Percentiles rank a stretch among this genome's conserved stretches.
phyloP scores from a whole-genome alignment of 2,797 vertebrate species.

The Sebastes dallii region DNA sequence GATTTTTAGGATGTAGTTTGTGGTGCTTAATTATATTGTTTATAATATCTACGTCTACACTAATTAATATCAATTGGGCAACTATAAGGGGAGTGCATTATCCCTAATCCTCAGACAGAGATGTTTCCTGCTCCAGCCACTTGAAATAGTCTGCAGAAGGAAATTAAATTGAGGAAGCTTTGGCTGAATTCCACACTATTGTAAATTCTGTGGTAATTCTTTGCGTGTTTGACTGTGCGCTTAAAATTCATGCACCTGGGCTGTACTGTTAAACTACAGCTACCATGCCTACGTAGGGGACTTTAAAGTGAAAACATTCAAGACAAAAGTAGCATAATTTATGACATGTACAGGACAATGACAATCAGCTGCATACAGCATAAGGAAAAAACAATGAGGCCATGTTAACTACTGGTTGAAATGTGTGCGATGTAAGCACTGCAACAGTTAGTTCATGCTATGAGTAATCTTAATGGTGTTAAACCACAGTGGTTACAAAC shows the following conservation, averaged over 20 bases:
- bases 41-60: not conserved
- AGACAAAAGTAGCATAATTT: not conserved
- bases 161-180: not conserved
- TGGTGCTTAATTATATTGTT: not conserved
- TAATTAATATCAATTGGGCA: not conserved
- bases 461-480: not conserved
- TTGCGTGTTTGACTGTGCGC: not conserved
- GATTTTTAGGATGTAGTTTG: not conserved
- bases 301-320: not conserved
- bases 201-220: not conserved
- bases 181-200: not conserved
- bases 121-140: not conserved
- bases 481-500: not conserved
- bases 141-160: not conserved
- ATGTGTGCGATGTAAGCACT: not conserved
- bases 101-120: not conserved
- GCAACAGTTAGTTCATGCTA: not conserved
- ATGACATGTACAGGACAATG: not conserved
- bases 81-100: not conserved
- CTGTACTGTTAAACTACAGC: not conserved
- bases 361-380: not conserved
- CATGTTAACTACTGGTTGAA: not conserved
- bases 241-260: not conserved
- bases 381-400: no score
- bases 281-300: not conserved